A percentile compares a stretch with the other conserved stretches of the same genome.
These are phyloP conservation scores for Podarcis raffonei DNA, from an alignment of 2,113 vertebrate species.

Conservation along the genomic window DNA sequence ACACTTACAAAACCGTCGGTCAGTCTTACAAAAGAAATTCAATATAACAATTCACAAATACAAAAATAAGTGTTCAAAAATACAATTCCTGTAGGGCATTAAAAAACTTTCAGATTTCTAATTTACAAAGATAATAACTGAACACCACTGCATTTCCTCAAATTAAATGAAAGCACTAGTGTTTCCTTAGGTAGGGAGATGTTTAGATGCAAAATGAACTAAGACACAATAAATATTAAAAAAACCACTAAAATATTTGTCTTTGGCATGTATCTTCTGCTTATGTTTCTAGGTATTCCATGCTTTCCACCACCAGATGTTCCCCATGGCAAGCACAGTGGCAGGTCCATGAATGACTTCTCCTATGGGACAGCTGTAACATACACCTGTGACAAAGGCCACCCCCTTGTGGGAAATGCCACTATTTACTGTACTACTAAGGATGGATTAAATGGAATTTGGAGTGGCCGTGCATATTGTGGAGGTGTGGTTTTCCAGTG, in stretches of 20 bases:
- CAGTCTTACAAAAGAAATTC: no score
- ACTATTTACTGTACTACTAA: slow-evolving; percentile 67
- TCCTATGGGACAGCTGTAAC: slow-evolving; percentile 54
- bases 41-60: no score
- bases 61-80: no score
- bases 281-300: slow-evolving; percentile 61
- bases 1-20: no score
- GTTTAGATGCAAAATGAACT: no score
- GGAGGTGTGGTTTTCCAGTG: slow-evolving; percentile 6
- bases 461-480: slow-evolving; percentile 59
- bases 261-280: neutral
- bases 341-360: slow-evolving; percentile 40
- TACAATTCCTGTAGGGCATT: no score
- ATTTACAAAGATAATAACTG: no score
- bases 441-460: slow-evolving; percentile 58
- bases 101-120: no score
- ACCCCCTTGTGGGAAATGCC: slow-evolving; percentile 51
- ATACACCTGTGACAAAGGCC: slow-evolving; percentile 48
- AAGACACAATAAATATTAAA: neutral
- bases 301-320: slow-evolving; percentile 64
- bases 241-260: neutral
- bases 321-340: slow-evolving; percentile 53
- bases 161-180: no score
- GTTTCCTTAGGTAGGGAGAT: no score
- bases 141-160: no score